Conservation (phyloP, 2,888 invertebrate genomes). For the Mesopsocus fuscifrons region DNA sequence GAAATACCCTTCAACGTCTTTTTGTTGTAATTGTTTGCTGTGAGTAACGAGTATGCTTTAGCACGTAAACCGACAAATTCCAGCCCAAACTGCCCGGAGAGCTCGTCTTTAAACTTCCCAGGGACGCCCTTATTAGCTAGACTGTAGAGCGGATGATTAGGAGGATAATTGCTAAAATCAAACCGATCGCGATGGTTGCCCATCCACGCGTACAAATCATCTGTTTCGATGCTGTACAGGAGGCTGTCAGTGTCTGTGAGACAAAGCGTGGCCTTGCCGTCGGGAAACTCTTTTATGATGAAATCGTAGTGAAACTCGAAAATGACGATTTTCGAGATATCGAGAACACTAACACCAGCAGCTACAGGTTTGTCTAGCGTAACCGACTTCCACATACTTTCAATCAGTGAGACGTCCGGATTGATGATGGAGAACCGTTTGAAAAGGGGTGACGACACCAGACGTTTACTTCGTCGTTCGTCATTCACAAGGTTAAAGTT, state of each 20-base stretch:
- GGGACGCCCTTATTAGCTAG: constrained; percentile 15
- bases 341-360: not conserved
- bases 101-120: constrained; percentile 19
- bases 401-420: not conserved
- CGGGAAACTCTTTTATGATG: not conserved
- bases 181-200: constrained; percentile 9
- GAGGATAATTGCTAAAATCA: constrained; percentile 14
- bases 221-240: constrained; percentile 13
- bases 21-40: not conserved
- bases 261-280: constrained; percentile 11
- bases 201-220: constrained; percentile 13
- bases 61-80: constrained; percentile 16
- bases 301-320: not conserved
- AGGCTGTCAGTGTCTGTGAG: constrained; percentile 20
- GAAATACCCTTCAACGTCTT: not conserved
- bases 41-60: constrained; percentile 1
- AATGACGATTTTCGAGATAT: not conserved
- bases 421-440: not conserved
- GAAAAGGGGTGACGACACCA: not conserved
- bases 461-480: not conserved
- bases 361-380: not conserved
- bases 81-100: constrained; percentile 12
- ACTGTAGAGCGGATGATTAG: constrained; percentile 10
- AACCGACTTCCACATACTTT: not conserved
- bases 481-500: not conserved